These are phyloP conservation scores for Zenarchopterus dispar DNA, from an alignment of 2,797 vertebrate species.

Conservation along the genomic window DNA sequence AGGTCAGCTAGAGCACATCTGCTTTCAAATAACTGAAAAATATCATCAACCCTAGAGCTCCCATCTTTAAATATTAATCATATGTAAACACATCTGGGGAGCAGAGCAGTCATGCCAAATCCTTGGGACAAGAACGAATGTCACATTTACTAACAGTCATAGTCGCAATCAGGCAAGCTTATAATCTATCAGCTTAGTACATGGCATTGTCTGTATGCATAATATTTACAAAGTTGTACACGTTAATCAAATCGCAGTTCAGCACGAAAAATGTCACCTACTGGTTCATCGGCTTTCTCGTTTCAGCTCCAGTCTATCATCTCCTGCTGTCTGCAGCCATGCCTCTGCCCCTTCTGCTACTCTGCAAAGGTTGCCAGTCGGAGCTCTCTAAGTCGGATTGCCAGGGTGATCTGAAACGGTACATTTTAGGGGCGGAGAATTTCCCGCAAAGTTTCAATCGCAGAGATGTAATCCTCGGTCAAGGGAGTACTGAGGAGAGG, in stretches of 20 bases:
- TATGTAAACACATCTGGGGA: constrained; percentile 71
- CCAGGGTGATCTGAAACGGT: constrained; percentile 39
- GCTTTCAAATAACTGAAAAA: constrained; percentile 13
- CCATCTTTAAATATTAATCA: constrained; percentile 49
- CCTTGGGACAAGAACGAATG: constrained; percentile 30
- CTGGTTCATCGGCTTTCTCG: constrained; percentile 22
- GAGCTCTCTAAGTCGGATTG: constrained; percentile 36
- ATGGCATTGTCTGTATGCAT: constrained; percentile 12
- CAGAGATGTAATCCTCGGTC: constrained; percentile 73
- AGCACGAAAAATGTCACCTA: constrained; percentile 49
- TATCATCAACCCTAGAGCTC: constrained; percentile 15
- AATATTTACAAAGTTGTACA: neutral
- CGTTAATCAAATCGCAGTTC: constrained; percentile 12
- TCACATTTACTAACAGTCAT: constrained; percentile 68
- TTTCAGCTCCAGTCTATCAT: constrained; percentile 38
- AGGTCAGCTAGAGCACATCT: constrained; percentile 15
- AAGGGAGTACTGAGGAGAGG: constrained; percentile 29
- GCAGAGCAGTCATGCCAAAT: constrained; percentile 38
- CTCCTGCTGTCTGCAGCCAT: constrained; percentile 34
- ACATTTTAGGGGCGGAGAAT: constrained; percentile 59
- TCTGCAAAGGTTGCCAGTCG: constrained; percentile 11
- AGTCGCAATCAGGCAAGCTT: constrained; percentile 63
- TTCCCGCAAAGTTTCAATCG: constrained; percentile 66
- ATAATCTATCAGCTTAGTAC: constrained; percentile 55
- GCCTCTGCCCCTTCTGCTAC: constrained; percentile 15